Evolutionary conservation across 1,140 invertebrate genomes (phyloP).

Genomic region (Scaptomyza pallida): DNA sequence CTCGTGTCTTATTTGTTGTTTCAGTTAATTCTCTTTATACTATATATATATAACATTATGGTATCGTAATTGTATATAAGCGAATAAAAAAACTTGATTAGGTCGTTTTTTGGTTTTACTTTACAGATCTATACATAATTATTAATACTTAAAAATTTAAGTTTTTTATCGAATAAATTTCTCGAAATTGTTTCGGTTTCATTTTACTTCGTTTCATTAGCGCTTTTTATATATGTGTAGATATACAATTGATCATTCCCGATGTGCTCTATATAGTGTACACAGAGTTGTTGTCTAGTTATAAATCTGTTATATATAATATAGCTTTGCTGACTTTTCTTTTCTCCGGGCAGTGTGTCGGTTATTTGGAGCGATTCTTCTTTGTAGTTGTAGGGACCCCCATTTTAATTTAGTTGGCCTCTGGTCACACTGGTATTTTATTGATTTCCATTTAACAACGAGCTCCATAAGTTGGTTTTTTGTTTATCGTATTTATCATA

Average conservation of each 20-base stretch:
- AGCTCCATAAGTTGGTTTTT: conserved; percentile 36
- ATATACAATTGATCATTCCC: conserved; percentile 53
- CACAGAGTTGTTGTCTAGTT: conserved; percentile 31
- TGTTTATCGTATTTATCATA: conserved; percentile 17
- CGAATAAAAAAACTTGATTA: conserved; percentile 81
- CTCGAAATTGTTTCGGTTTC: conserved; percentile 3
- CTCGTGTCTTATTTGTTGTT: conserved; percentile 12
- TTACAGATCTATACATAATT: conserved; percentile 73
- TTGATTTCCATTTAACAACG: conserved; percentile 47
- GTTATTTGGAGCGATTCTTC: conserved; percentile 7
- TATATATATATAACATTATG: conserved; percentile 39
- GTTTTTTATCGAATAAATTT: conserved; percentile 25
- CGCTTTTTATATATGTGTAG: conserved; percentile 11
- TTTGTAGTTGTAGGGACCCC: conserved; percentile 25
- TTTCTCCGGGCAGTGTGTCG: conserved; percentile 39
- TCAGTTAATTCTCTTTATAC: no score
- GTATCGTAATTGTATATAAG: conserved; percentile 69
- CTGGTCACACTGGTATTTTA: conserved; percentile 38
- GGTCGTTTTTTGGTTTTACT: conserved; percentile 59
- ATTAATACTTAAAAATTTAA: conserved; percentile 43
- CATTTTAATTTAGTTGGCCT: conserved; percentile 12
- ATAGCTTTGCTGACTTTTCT: conserved; percentile 4
- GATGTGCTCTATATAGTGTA: conserved; percentile 48
- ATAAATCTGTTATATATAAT: conserved; percentile 31
- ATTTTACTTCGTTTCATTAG: conserved; percentile 38